Percentiles rank a stretch among this genome's conserved stretches.
These are phyloP conservation scores for Antennarius striatus DNA, from an alignment of 2,113 vertebrate species.

Conservation along the genomic window DNA sequence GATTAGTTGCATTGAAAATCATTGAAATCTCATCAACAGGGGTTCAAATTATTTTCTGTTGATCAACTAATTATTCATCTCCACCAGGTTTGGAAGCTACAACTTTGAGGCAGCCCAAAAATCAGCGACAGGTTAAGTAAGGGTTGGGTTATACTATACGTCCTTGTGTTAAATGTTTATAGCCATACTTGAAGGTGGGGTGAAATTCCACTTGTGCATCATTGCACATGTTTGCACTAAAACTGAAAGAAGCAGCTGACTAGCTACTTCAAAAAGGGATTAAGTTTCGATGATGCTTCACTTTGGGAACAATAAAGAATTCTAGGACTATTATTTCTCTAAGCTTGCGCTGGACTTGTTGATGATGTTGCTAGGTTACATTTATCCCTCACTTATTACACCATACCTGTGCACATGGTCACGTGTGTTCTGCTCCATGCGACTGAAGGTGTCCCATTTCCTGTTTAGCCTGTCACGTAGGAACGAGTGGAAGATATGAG, in stretches of 20 bases:
- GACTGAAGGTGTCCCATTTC: constrained; percentile 87
- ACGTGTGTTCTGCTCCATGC: constrained; percentile 84
- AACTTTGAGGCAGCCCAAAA: neutral
- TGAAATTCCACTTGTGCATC: no score
- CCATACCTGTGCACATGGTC: constrained; percentile 85
- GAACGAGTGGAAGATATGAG: constrained; percentile 94
- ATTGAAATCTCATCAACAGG: no score
- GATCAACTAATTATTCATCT: neutral
- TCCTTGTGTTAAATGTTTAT: neutral
- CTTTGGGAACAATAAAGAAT: neutral
- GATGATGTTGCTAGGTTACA: neutral
- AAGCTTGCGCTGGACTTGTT: neutral
- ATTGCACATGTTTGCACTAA: neutral
- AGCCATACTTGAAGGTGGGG: neutral
- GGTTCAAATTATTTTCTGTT: no score
- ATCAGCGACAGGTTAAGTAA: neutral
- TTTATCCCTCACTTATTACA: constrained; percentile 1
- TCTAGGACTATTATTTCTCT: neutral
- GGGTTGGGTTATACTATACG: neutral
- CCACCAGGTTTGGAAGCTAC: neutral
- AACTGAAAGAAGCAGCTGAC: neutral
- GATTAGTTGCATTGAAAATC: no score
- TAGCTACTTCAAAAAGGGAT: neutral
- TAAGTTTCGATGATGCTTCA: no score
- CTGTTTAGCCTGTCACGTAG: constrained; percentile 91